Conservation (phyloP, 1,140 invertebrate genomes). For the honey bee (Apis mellifera) region DNA sequence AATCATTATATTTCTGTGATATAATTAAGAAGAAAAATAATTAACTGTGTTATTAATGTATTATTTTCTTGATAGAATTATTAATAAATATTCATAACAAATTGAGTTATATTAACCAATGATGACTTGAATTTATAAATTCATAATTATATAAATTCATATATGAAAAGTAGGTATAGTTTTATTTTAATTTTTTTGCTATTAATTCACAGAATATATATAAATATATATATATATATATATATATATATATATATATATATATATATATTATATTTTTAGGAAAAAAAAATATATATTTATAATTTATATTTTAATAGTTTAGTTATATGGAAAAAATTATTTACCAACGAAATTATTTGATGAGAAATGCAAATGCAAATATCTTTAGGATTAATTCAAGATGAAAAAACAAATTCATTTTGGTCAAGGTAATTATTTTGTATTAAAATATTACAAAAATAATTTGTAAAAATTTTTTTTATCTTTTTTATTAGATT, state of each 20-base stretch:
- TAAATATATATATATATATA: too few species aligned
- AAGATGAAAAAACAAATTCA: slow-evolving; percentile 45
- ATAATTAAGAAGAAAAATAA: neutral
- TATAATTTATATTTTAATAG: neutral
- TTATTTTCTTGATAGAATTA: neutral
- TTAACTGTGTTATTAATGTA: neutral
- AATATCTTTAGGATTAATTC: slow-evolving; percentile 23
- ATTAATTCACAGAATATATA: neutral
- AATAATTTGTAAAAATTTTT: neutral
- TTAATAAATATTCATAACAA: neutral
- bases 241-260: too few species aligned
- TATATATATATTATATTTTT: neutral
- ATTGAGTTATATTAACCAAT: neutral
- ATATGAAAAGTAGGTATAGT: neutral
- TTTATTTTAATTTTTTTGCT: slow-evolving; percentile 8
- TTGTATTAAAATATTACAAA: neutral
- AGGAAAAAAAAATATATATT: neutral
- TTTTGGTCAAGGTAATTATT: slow-evolving; percentile 55
- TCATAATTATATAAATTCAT: neutral
- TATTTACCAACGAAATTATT: slow-evolving; percentile 13
- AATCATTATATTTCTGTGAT: neutral
- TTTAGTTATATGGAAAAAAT: slow-evolving; percentile 8
- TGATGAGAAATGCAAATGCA: slow-evolving; percentile 50
- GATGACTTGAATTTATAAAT: neutral
- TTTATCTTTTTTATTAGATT: neutral